These are phyloP conservation scores for Blera fallax DNA, from an alignment of 2,888 invertebrate species.

Conservation along the genomic window DNA sequence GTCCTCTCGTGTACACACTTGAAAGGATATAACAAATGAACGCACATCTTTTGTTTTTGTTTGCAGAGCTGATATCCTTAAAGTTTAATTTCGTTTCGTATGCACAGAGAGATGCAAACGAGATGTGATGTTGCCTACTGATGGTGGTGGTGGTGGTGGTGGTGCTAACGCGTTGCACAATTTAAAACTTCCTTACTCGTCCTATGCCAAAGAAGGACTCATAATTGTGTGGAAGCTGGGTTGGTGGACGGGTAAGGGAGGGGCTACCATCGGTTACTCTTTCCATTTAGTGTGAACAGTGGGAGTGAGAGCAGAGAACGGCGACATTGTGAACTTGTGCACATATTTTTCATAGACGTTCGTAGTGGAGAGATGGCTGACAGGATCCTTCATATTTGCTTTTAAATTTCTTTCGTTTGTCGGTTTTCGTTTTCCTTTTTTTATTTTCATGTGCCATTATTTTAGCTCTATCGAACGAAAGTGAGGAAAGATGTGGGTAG, in stretches of 20 bases:
- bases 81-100: slow-evolving; percentile 44
- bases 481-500: not conserved
- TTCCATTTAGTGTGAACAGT: not conserved
- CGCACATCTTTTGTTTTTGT: slow-evolving; percentile 63
- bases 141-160: not conserved
- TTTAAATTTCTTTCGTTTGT: not conserved
- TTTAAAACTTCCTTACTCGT: not conserved
- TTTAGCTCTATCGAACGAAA: no score
- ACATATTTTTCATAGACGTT: not conserved
- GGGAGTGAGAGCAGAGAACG: not conserved
- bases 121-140: slow-evolving; percentile 3
- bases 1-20: slow-evolving; percentile 22
- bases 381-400: not conserved
- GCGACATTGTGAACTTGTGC: not conserved
- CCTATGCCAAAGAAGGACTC: not conserved
- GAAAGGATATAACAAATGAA: slow-evolving; percentile 49
- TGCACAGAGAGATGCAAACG: slow-evolving; percentile 2
- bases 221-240: not conserved
- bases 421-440: not conserved
- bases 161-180: not conserved
- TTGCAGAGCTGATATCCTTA: slow-evolving; percentile 36
- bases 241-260: not conserved
- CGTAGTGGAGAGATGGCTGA: no score
- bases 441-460: not conserved
- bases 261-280: not conserved